Base-by-base conservation (phyloP, 2,888 invertebrate species). In the Drosophila koepferae region DNA sequence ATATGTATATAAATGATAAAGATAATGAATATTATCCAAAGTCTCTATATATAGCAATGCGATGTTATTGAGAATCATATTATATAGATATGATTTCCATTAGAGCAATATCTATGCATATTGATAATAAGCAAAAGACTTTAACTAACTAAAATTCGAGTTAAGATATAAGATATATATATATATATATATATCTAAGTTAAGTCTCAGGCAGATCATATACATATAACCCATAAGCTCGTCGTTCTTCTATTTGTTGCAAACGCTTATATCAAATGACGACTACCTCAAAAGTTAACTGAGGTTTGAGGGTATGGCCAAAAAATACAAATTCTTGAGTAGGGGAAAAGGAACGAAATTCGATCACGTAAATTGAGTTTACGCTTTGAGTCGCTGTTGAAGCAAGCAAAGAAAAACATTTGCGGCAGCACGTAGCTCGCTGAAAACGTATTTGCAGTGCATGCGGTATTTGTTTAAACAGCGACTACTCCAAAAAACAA, bases 291-390 rank as follows among this genome's bases (percentile, higher is more conserved):
- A 51, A 36, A 20, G 14, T 18, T 10, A n/a, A 1, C 10, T 1
- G 0, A 14, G 18, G 14, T 20, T 7, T 34, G 14, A 51, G 51
- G 34, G 51, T 36, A 51, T 51, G 49, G 10, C 34, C 49, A 18
- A 36, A 51, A 51, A 18, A 34, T 34, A 12, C 2, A 34, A 51
- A 51, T 51, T 51, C 31, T 34, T 18, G 49, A 34, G 49, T 7
- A 8, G 51, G 40, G 54, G 40, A 12, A 80, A 46, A 69, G 71
- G 74, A 80, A 76, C 63, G 62, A 73, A 82, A 85, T 82, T 85
- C 79, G 88, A 87, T 87, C 86, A 87, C 83, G 88, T 85, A 85
- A 85, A 85, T 85, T 87, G 86, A 85, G 86, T 88, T 85, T 87
- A 76, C 88, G 82, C 88, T 82, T 75, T 68, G 60, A 74, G 65